A percentile compares a stretch with the other conserved stretches of the same genome.
Conservation (phyloP, 2,888 invertebrate genomes). For the Tyria jacobaeae region DNA sequence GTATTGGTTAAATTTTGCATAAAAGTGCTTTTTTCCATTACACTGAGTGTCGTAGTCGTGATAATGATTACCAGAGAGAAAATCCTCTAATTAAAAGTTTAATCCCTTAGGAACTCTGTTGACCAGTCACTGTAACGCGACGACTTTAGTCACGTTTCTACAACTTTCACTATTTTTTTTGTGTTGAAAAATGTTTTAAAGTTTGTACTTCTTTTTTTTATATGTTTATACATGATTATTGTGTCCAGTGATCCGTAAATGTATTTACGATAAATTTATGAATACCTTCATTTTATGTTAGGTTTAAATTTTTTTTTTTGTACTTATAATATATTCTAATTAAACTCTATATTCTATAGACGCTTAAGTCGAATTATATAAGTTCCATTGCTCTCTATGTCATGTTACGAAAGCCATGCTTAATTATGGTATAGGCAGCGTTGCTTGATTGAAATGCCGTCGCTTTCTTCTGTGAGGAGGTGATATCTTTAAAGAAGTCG, state of each 20-base stretch:
- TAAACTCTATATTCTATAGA: no score
- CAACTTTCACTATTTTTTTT: neutral
- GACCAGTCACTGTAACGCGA: constrained; percentile 52
- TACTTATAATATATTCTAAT: no score
- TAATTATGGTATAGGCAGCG: no score
- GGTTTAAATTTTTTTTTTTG: no score
- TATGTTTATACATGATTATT: neutral
- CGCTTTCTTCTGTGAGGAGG: no score
- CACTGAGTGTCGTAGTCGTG: constrained; percentile 54
- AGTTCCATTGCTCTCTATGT: no score
- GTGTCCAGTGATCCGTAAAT: neutral
- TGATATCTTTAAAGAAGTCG: no score
- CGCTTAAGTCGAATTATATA: no score
- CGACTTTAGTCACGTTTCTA: constrained; percentile 26
- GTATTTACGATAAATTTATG: no score
- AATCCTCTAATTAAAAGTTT: constrained; percentile 80
- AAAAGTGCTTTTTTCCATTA: constrained; percentile 54
- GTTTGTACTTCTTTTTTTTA: neutral
- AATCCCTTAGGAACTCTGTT: constrained; percentile 63
- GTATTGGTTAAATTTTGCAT: constrained; percentile 2
- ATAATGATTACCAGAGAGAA: constrained; percentile 69
- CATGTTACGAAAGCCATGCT: no score
- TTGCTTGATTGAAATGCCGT: no score
- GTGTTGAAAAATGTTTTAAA: neutral
- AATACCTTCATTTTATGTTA: no score